Conservation (phyloP, 2,888 invertebrate genomes). For the Pediacus dermestoides region DNA sequence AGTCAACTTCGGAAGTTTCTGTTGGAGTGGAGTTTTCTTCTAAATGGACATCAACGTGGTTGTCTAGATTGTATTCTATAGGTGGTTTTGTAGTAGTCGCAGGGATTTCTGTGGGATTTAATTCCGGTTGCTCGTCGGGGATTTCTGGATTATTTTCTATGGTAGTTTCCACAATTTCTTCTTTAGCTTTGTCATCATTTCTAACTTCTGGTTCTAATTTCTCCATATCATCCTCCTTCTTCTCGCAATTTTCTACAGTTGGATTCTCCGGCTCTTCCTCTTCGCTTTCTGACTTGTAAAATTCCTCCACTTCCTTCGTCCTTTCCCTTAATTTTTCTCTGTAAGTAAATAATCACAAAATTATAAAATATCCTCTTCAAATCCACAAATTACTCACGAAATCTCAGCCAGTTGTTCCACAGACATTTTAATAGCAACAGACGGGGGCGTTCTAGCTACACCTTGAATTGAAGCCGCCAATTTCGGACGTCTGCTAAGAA, state of each 20-base stretch:
- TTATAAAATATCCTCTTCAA: constrained; percentile 9
- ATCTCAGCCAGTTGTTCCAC: constrained; percentile 61
- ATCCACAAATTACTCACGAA: constrained; percentile 54
- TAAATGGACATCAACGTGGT: no score
- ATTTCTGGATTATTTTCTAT: no score
- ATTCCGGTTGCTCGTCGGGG: no score
- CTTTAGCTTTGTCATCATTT: neutral
- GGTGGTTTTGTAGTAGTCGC: no score
- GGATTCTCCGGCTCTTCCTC: constrained; percentile 43
- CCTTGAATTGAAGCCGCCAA: constrained; percentile 45
- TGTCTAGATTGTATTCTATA: no score
- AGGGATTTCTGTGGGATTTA: no score
- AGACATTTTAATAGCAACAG: constrained; percentile 63
- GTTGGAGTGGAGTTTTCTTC: no score
- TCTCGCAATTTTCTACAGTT: constrained; percentile 4
- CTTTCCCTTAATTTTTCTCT: constrained; percentile 68
- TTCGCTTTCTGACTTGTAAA: constrained; percentile 72
- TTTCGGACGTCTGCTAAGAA: constrained; percentile 58
- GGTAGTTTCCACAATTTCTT: neutral
- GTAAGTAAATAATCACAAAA: constrained; percentile 22
- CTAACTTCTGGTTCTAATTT: constrained; percentile 2
- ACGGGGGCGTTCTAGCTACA: constrained; percentile 44
- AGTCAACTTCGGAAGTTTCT: no score
- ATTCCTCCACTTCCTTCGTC: constrained; percentile 69
- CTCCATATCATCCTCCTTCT: constrained; percentile 3